Evolutionary conservation across 2,888 invertebrate genomes (phyloP).

Genomic region (Papilio gigon): DNA sequence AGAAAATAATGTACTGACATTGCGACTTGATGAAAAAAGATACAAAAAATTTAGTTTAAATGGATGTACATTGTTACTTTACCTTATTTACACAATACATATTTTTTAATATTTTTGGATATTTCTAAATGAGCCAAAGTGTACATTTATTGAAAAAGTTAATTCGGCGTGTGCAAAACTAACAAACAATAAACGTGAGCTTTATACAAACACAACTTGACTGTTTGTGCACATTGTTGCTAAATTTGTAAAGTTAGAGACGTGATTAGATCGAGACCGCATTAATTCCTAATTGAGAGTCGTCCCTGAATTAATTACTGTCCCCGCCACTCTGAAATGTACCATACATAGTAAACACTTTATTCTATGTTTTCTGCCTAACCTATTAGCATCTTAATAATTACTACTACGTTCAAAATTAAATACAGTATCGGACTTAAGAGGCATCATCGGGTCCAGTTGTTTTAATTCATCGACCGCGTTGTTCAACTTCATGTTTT

Average conservation of each 20-base stretch:
- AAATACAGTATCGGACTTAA: too few relatives aligned
- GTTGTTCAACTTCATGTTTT: not conserved
- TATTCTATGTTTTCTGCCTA: not conserved
- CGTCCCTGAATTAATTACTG: conserved; percentile 4
- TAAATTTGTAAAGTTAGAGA: conserved; percentile 8
- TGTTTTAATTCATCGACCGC: too few relatives aligned
- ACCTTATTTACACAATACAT: too few relatives aligned
- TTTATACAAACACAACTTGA: not conserved
- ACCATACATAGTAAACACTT: not conserved
- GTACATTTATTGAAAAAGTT: not conserved
- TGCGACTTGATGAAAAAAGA: not conserved
- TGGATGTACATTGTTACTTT: too few relatives aligned
- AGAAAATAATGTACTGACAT: not conserved
- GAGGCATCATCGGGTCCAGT: too few relatives aligned
- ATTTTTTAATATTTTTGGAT: too few relatives aligned
- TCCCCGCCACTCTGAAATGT: not conserved
- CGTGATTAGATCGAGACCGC: conserved; percentile 9
- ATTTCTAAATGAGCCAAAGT: not conserved
- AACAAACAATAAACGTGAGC: too few relatives aligned
- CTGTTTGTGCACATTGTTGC: not conserved
- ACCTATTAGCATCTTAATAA: too few relatives aligned
- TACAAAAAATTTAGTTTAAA: not conserved
- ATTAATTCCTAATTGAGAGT: not conserved
- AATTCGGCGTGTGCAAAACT: not conserved
- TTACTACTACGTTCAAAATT: too few relatives aligned